Conservation (phyloP, 2,113 vertebrate species). For the Chlamydotis undulata region DNA sequence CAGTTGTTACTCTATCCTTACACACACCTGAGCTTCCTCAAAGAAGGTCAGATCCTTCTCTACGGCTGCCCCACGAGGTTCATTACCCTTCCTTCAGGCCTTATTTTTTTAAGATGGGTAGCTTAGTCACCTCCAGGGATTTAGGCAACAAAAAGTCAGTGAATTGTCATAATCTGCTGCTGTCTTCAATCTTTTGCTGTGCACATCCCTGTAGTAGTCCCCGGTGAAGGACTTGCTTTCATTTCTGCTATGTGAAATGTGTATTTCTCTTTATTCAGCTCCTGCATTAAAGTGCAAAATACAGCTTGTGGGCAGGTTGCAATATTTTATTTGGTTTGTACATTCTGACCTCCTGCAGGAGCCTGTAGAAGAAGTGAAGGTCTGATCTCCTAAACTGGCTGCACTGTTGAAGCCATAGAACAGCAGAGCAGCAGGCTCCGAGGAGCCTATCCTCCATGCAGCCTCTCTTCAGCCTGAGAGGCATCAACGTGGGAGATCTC, state of each 20-base stretch:
- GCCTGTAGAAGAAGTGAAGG: background rate
- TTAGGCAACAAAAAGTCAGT: background rate
- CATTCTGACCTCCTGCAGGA: background rate
- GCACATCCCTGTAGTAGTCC: background rate
- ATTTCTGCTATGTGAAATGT: background rate
- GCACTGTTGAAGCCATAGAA: accelerated
- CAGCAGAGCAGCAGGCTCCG: background rate
- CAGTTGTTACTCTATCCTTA: accelerated
- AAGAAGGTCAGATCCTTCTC: background rate
- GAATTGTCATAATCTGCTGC: background rate
- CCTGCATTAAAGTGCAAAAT: background rate
- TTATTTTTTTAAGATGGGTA: background rate
- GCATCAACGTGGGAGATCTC: background rate
- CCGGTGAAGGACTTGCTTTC: background rate
- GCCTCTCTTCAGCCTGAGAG: background rate
- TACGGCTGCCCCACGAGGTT: background rate
- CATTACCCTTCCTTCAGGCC: background rate
- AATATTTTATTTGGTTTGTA: background rate
- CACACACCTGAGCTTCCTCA: background rate
- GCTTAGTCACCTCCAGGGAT: background rate
- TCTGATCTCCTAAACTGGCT: background rate
- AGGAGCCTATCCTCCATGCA: background rate
- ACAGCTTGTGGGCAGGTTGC: background rate
- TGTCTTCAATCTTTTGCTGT: background rate
- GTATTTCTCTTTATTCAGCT: background rate